Evolutionary conservation across 2,888 invertebrate species (phyloP), one percentile per base, ranked within the genome.

Genomic region (Cataglyphis cursor): DNA sequence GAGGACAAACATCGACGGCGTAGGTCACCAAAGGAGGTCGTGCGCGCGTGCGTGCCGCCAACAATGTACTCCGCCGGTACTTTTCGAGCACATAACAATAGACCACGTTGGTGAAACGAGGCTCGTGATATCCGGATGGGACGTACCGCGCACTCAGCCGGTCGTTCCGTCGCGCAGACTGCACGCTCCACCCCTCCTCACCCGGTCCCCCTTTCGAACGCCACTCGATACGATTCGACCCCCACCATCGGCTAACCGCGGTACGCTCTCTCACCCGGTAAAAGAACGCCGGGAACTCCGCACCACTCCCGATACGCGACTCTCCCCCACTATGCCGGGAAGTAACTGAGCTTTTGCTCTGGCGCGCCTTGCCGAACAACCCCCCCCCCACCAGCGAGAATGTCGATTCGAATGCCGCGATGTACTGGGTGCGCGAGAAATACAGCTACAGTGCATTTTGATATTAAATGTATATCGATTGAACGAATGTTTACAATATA

Each of bases 31-130:
- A 87, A 88, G 89, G 84, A 86, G 85, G 83, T 86, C 84, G 81
- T 85, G 86, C 88, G 90, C 93, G 92, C 91, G 90, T 92, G 92
- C 92, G 92, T 92, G 87, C 84, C 88, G 84, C 74, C 92, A 84
- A 93, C 93, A 93, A 92, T 93, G 93, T 93, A 89, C 89, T 89
- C 89, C 87, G 87, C 21, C 85, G 87, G 87, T 90, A 89, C 88
- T 91, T 92, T 91, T 90, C 89, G 87, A 89, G 87, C 87, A 91
- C 92, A 93, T 92, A 93, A 93, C 92, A 93, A 93, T 93, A 92
- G 90, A 86, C 85, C 89, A 89, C 90, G 88, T 92, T 92, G 91
- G 90, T 90, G 89, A 93, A 93, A 92, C 91, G 91, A 84, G 89
- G 87, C 91, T 93, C 93, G 90, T 93, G 90, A 85, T 90, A 85